phyloP scores from a whole-genome alignment of 2,797 vertebrate genomes.

The Chanos chanos region DNA sequence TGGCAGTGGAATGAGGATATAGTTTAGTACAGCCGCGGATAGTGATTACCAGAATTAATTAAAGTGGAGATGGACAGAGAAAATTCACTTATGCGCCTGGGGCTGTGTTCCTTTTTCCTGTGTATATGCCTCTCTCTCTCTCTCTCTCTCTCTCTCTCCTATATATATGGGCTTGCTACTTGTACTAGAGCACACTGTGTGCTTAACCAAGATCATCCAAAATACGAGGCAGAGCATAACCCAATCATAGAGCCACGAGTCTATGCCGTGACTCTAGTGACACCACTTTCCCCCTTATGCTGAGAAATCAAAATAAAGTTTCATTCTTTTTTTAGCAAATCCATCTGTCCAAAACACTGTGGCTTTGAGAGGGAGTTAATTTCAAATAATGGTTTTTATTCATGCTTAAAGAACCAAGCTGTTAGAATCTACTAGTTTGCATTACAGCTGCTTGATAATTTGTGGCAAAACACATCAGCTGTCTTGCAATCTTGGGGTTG shows the following conservation, averaged over 20 bases:
- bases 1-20: conserved; percentile 8
- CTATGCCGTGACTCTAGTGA: no score
- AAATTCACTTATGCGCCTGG: background rate
- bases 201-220: no score
- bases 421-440: background rate
- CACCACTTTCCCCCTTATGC: no score
- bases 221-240: no score
- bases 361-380: background rate
- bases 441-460: no score
- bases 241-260: no score
- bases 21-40: background rate
- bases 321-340: no score
- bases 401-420: conserved; percentile 23
- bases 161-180: background rate
- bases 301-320: no score
- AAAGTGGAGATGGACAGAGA: background rate
- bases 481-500: no score
- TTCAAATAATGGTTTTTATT: background rate
- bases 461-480: no score
- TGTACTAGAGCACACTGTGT: background rate
- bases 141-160: no score
- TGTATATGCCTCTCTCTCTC: no score
- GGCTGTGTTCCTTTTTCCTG: background rate
- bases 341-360: background rate
- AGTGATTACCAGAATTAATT: conserved; percentile 24